Evolutionary conservation across 2,113 vertebrate genomes (phyloP), one percentile per base, ranked within the genome.

Genomic region (Leuciscus idus): DNA sequence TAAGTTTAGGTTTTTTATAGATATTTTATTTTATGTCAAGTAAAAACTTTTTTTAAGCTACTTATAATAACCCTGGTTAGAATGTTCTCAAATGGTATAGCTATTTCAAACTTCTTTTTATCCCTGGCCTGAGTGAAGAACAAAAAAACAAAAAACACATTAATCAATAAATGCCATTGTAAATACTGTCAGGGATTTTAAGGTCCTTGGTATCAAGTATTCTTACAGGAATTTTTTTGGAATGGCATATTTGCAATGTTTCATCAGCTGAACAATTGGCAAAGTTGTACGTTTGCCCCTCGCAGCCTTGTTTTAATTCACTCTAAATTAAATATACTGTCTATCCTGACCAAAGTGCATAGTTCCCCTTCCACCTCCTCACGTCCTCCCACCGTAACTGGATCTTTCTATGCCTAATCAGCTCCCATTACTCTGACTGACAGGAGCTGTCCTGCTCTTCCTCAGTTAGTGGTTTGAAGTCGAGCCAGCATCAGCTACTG

Each of bases 381-480:
- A 57, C n/a, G 4, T 84, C 46, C 15, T 79, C 19, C 23, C 6
- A 52, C 87, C 62, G 39, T 87, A 92, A 92, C 88, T 86, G 83
- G 78, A 91, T 90, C 85, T 92, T 90, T 85, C 84, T 82, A 43
- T 75, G 39, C 57, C 83, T 87, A 81, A 88, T 93, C 91, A 89
- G 89, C 86, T 87, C 82, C 86, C 70, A 91, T 93, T 93, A 92
- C 84, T 59, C 61, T 84, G 89, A 88, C 79, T 87, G 87, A 91
- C 88, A 87, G 77, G 77, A 50, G 82, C 83, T 88, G 89, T 90
- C 43, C 72, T 73, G 30, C 43, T 64, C 76, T 84, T 50, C 68
- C 43, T 72, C 19, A 5, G 30, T 23, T 72, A 39, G 26, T 55
- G 57, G 43, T 68, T 39, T 43, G 30, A 61, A 61, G 76, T 57